Base-by-base conservation (phyloP, 2,888 invertebrate species). In the Perizoma flavofasciatum region DNA sequence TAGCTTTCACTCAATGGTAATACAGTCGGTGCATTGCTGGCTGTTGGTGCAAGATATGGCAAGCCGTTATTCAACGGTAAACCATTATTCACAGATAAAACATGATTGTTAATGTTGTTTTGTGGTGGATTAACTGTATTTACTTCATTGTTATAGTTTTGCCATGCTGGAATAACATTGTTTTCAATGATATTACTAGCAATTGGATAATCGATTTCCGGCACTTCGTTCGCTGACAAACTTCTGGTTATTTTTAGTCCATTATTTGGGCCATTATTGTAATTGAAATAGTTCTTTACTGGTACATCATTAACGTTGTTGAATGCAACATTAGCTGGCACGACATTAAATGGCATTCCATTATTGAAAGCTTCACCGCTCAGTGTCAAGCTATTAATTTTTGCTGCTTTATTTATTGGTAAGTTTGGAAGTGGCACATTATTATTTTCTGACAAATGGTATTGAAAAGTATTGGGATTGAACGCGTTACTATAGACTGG, bases 21-120 rank as follows among this genome's bases (percentile, higher is more conserved):
- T 5, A 5, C 41, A 41, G n/a, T 41, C 22, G 22, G 22, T 2
- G 22, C 37, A 4, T 37, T 37, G 5, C 37, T 7, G 7, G 5
- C 7, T 37, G 37, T 37, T 37, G 44, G 47, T 7, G 11, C 63
- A 35, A 53, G 58, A n/a, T 59, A 5, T 60, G 66, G 53, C 5
- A 64, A n/a, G 4, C 41, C 47, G 43, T 68, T 64, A 41, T 59
- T 65, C 1, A 33, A 55, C 49, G 55, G 48, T 7, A 58, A 45
- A 10, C 8, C 39, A 6, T 5, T 11, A 35, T 33, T 11, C 37
- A 39, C 37, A 46, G 55, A 55, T 7, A 61, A 48, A 9, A 41
- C 48, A 62, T 50, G 47, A 45, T 50, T 66, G 0, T 5, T 41
- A 10, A 41, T 41, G 10, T 41, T 41, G 10, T 41, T 22, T 22